These are phyloP conservation scores for Distichodus sexfasciatus DNA, from an alignment of 2,797 vertebrate species.

Conservation along the genomic window DNA sequence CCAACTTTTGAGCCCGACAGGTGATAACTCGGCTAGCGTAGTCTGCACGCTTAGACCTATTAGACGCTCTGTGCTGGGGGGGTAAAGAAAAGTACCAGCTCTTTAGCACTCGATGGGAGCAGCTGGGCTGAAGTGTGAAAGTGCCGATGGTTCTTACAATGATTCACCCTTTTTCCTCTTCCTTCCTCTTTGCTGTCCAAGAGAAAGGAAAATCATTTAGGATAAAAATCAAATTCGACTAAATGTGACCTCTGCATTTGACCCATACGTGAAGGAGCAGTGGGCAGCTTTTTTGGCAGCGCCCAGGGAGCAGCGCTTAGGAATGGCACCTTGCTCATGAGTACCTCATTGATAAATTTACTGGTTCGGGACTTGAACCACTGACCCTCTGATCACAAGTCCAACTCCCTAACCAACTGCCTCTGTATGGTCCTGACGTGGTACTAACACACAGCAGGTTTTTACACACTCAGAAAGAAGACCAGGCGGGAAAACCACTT, in stretches of 20 bases:
- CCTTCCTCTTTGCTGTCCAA: not conserved
- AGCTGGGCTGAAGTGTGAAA: slow-evolving; percentile 22
- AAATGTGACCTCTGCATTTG: no score
- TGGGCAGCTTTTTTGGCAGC: no score
- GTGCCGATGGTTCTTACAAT: not conserved
- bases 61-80: not conserved
- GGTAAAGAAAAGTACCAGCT: slow-evolving; percentile 25
- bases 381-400: no score
- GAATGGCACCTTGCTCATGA: no score
- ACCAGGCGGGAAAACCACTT: not conserved
- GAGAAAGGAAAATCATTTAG: no score
- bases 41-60: slow-evolving; percentile 26
- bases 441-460: slow-evolving; percentile 9
- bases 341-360: no score
- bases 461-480: not conserved
- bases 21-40: slow-evolving; percentile 7
- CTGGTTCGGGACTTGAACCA: no score
- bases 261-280: no score
- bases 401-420: no score
- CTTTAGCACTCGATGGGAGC: slow-evolving; percentile 35
- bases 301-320: no score
- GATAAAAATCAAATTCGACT: no score
- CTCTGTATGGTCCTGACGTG: not conserved
- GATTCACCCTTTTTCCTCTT: not conserved
- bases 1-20: not conserved